Conservation (phyloP, 2,888 invertebrate species). For the Apomyelois bistriatella region DNA sequence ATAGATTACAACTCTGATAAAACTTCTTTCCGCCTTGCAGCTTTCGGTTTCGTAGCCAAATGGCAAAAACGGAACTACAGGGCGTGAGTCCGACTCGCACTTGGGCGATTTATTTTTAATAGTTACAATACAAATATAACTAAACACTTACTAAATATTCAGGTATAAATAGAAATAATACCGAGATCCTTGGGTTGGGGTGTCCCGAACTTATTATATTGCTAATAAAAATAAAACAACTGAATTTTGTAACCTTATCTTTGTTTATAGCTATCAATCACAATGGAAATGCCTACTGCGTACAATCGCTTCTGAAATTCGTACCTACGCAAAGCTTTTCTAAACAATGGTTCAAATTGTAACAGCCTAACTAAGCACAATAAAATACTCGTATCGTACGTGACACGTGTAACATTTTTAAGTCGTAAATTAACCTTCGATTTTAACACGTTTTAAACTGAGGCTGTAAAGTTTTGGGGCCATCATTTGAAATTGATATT, state of each 20-base stretch:
- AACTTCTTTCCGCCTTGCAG: too few relatives aligned
- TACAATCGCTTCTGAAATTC: conserved; percentile 18
- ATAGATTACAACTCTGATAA: too few relatives aligned
- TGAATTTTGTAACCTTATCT: conserved; percentile 31
- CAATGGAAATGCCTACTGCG: conserved; percentile 24
- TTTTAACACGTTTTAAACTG: conserved; percentile 9
- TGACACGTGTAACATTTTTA: conserved; percentile 13
- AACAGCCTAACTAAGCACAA: conserved; percentile 10
- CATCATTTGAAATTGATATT: neutral
- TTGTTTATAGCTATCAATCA: conserved; percentile 43
- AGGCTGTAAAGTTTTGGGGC: neutral
- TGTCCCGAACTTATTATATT: neutral
- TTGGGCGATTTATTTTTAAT: too few relatives aligned
- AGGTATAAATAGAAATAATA: too few relatives aligned
- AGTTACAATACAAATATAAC: too few relatives aligned
- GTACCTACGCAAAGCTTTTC: conserved; percentile 22
- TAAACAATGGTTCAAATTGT: conserved; percentile 40
- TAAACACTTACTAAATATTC: too few relatives aligned
- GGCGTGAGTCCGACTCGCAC: too few relatives aligned
- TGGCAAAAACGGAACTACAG: too few relatives aligned
- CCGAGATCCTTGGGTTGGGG: neutral
- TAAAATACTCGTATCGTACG: conserved; percentile 9
- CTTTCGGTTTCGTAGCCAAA: too few relatives aligned
- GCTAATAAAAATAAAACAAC: neutral
- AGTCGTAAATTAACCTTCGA: conserved; percentile 11